Percentiles rank a stretch among this genome's conserved stretches.
Conservation (phyloP, 2,797 vertebrate genomes). For the Notoglanidium macrostoma region DNA sequence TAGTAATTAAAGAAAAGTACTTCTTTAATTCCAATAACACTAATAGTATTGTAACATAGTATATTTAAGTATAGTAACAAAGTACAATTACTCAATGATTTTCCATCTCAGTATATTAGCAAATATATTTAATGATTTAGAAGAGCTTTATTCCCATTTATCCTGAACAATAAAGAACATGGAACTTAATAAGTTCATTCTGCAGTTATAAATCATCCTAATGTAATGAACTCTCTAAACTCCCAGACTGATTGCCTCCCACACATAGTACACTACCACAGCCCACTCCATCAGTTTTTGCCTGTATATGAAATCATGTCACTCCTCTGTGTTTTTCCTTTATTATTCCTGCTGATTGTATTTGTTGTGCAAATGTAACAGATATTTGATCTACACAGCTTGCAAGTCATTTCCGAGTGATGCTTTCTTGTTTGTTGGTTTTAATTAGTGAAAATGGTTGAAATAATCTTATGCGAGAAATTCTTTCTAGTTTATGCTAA, state of each 20-base stretch:
- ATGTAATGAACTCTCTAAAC: slow-evolving; percentile 16
- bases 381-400: neutral
- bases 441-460: neutral
- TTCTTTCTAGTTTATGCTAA: neutral
- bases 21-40: neutral
- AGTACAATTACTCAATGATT: neutral
- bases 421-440: neutral
- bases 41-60: neutral
- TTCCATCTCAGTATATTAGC: neutral
- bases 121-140: neutral
- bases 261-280: slow-evolving; percentile 9
- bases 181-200: slow-evolving; percentile 8
- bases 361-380: slow-evolving; percentile 2
- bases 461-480: neutral
- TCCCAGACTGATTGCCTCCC: slow-evolving; percentile 11
- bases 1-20: neutral
- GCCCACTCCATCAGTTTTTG: slow-evolving; percentile 11
- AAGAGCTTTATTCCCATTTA: neutral
- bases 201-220: slow-evolving; percentile 12
- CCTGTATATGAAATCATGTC: neutral
- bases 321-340: neutral
- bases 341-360: slow-evolving; percentile 17
- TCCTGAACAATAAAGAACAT: slow-evolving; percentile 18
- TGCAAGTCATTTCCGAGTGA: neutral
- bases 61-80: neutral